A percentile compares a stretch with the other conserved stretches of the same genome.
These are phyloP conservation scores for Passer domesticus DNA, from an alignment of 2,113 vertebrate species.

Conservation along the genomic window DNA sequence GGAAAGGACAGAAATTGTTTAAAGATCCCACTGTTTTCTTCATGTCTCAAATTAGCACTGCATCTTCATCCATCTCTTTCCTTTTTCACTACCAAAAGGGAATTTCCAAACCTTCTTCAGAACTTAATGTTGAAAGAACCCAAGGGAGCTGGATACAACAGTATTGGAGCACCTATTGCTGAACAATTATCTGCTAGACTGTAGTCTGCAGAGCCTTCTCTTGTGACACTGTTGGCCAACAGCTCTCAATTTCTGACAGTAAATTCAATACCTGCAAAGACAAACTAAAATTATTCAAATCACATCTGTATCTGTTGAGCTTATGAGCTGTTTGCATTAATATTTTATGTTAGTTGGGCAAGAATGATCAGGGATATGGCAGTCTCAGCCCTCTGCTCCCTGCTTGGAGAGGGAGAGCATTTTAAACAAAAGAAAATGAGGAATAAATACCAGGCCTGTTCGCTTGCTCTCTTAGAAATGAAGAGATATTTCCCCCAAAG, in stretches of 20 bases:
- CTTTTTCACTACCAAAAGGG: neutral
- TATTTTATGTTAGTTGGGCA: neutral
- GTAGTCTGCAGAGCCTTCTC: neutral
- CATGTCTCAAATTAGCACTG: neutral
- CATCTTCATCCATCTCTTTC: neutral
- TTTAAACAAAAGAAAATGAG: neutral
- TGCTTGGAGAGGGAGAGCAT: neutral
- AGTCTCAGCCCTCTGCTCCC: neutral
- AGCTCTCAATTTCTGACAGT: neutral
- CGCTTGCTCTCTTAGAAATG: neutral
- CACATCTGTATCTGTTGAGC: neutral
- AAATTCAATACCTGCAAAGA: neutral
- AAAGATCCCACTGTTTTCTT: neutral
- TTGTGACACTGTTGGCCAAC: neutral
- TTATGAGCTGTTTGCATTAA: neutral
- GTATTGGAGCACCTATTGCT: neutral
- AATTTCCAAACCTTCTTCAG: neutral
- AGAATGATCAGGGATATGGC: neutral
- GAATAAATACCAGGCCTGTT: neutral
- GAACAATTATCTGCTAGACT: neutral
- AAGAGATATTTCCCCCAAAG: neutral
- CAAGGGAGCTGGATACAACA: neutral
- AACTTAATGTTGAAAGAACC: neutral
- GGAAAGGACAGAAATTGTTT: neutral
- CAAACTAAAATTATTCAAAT: slow-evolving; percentile 9